A percentile compares a stretch with the other conserved stretches of the same genome.
These are phyloP conservation scores for Protobothrops flavoviridis DNA, from an alignment of 2,113 vertebrate species.

Conservation along the genomic window DNA sequence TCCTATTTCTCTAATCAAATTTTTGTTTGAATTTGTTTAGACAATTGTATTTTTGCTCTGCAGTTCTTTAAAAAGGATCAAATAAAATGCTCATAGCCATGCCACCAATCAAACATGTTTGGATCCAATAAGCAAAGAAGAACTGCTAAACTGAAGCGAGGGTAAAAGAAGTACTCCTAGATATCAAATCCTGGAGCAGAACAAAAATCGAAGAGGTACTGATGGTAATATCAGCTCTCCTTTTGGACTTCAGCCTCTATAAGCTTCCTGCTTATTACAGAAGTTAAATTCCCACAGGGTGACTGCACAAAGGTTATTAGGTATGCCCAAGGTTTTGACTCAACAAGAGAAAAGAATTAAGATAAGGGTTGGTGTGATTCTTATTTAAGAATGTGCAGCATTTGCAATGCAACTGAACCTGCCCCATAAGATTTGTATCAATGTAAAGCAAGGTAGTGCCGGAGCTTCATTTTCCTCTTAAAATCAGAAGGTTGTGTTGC, in stretches of 20 bases:
- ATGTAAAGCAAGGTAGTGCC: background rate
- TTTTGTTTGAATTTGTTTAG: background rate
- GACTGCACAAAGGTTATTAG: background rate
- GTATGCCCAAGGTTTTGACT: background rate
- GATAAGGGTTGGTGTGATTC: background rate
- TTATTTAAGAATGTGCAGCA: background rate
- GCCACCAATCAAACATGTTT: background rate
- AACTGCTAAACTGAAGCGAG: background rate
- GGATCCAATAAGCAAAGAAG: background rate
- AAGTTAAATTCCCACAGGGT: background rate
- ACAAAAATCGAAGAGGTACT: background rate
- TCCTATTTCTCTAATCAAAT: conserved; percentile 2
- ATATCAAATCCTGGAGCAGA: background rate
- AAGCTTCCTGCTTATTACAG: background rate
- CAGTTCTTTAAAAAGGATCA: background rate
- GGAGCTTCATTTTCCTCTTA: background rate
- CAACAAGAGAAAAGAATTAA: background rate
- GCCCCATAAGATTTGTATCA: background rate
- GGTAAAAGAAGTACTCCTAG: background rate
- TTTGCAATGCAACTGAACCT: background rate
- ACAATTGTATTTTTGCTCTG: background rate
- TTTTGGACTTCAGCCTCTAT: background rate
- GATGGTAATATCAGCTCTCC: background rate
- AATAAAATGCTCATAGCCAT: background rate
- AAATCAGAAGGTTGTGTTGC: background rate